Evolutionary conservation across 2,797 vertebrate genomes (phyloP).

Genomic region (Clarias platycephalus): DNA sequence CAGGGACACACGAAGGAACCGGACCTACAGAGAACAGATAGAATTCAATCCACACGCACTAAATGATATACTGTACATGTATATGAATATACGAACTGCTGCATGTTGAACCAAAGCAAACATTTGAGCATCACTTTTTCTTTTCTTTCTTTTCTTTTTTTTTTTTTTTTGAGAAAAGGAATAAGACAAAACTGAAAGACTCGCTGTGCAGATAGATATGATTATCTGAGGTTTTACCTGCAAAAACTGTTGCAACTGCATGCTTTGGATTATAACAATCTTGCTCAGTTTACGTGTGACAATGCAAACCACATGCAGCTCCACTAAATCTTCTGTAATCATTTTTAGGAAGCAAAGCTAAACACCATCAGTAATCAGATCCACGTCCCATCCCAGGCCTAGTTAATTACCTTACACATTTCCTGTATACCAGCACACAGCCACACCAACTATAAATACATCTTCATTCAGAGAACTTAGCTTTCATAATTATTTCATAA

Average conservation of each 20-base stretch:
- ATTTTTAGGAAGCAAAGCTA: not conserved
- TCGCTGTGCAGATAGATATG: not conserved
- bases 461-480: not conserved
- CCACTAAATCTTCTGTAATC: not conserved
- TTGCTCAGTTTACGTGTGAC: not conserved
- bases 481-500: not conserved
- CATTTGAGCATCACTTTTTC: not conserved
- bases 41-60: too few species aligned
- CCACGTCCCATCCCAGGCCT: not conserved
- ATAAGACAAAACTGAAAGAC: not conserved
- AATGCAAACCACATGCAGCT: not conserved
- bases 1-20: constrained; percentile 43
- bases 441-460: not conserved
- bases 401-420: not conserved
- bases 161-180: not conserved
- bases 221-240: constrained; percentile 1
- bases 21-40: not conserved
- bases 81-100: not conserved
- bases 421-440: not conserved
- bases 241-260: not conserved
- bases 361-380: not conserved
- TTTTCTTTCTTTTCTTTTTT: not conserved
- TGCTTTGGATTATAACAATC: too few species aligned
- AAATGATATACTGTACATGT: too few species aligned
- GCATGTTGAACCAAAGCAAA: not conserved